Conservation (phyloP, 2,797 vertebrate species). For the Zalophus californianus region DNA sequence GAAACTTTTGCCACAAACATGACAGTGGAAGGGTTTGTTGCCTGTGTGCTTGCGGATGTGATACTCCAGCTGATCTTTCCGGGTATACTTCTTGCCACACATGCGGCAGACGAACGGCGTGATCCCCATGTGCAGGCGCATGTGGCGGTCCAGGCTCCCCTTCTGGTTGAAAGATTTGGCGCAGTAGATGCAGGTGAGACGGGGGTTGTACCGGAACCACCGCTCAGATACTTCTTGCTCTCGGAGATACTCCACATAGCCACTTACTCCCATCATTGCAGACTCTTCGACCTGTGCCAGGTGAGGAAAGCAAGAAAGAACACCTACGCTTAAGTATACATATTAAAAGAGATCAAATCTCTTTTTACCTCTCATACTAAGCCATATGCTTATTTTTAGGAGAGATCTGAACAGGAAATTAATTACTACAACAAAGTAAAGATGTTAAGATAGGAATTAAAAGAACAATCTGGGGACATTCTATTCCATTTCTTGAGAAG, state of each 20-base stretch:
- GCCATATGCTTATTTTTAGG: background rate
- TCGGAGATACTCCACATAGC: slow-evolving; percentile 97
- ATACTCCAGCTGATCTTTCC: slow-evolving; percentile 99
- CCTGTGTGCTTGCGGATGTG: slow-evolving; percentile 99
- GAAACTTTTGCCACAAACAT: slow-evolving; percentile 98
- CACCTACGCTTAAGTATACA: background rate
- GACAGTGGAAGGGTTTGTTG: slow-evolving; percentile 99
- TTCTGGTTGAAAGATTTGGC: slow-evolving; percentile 99
- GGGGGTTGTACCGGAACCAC: slow-evolving; percentile 99
- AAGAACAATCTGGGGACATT: background rate
- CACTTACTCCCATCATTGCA: slow-evolving; percentile 94
- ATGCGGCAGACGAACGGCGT: slow-evolving; percentile 98
- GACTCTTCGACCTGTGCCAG: slow-evolving; percentile 93
- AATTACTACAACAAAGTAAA: slow-evolving; percentile 19
- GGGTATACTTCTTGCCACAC: slow-evolving; percentile 99
- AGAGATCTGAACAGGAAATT: background rate
- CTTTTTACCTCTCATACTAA: background rate
- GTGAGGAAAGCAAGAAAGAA: slow-evolving; percentile 51
- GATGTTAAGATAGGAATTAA: slow-evolving; percentile 1
- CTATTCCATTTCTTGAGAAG: background rate
- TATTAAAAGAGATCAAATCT: background rate
- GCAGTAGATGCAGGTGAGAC: slow-evolving; percentile 99
- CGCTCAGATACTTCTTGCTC: slow-evolving; percentile 98
- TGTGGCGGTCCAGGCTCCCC: slow-evolving; percentile 98
- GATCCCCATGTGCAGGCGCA: slow-evolving; percentile 99